Evolutionary conservation across 2,888 invertebrate genomes (phyloP).

Genomic region (Onthophagus sagittarius): DNA sequence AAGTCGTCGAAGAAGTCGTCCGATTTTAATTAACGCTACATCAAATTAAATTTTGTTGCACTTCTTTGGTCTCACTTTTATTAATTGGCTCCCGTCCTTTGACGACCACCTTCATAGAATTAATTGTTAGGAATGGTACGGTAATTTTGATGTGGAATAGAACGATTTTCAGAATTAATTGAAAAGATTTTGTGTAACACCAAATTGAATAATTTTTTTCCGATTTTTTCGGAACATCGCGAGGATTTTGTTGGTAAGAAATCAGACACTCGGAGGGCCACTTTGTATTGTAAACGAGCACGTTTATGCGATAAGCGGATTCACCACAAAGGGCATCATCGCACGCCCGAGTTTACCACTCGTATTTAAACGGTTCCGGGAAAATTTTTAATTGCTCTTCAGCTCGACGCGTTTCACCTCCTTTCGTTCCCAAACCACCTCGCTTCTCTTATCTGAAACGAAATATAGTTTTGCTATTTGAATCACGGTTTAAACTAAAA

Average conservation of each 20-base stretch:
- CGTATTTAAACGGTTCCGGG: not conserved
- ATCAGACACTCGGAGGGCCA: constrained; percentile 4
- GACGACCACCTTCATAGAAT: not conserved
- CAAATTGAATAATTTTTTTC: no score
- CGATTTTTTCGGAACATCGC: not conserved
- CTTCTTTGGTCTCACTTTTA: not conserved
- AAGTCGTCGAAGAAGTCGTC: not conserved
- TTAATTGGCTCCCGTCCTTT: not conserved
- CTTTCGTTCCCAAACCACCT: not conserved
- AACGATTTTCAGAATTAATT: not conserved
- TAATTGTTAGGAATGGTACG: not conserved
- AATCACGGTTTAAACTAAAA: not conserved
- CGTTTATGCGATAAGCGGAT: constrained; percentile 1
- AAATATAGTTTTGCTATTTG: not conserved
- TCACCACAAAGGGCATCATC: not conserved
- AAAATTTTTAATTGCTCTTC: not conserved
- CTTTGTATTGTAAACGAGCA: constrained; percentile 13
- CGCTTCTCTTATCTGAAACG: not conserved
- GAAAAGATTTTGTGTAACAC: not conserved
- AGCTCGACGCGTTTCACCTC: not conserved
- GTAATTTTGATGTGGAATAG: not conserved
- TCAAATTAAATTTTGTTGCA: not conserved
- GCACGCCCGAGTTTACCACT: not conserved
- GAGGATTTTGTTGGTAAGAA: not conserved
- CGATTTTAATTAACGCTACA: not conserved